Base-by-base conservation (phyloP, 2,888 invertebrate genomes). In the Patella ulyssiponensis region DNA sequence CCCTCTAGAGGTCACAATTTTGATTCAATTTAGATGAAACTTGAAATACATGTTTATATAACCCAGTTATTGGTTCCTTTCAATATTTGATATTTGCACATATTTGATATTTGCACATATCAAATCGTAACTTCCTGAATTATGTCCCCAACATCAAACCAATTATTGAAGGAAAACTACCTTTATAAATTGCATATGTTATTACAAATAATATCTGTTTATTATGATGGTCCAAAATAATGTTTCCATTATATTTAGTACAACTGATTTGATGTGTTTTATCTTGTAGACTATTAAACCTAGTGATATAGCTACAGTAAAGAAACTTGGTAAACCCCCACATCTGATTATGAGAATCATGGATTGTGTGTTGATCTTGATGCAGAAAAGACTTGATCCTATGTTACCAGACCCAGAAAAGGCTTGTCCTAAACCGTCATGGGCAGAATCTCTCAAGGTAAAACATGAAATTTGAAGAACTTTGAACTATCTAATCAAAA, bases 361-460 rank as follows among this genome's bases (percentile, higher is more conserved):
- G 91, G 91, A 91, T 82, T 88, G 88, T 85, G 90, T 88, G 56
- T 82, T 91, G 51, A 75, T 91, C 14, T 86, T 91, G 54, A 90
- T 91, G 83, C 89, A 90, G 81, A 88, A 86, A 79, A 88, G 73
- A 80, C n/a, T 91, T 5, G 90, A 91, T 71, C 71, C 83, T n/a
- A 85, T 88, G 1, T 81, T 81, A 86, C 94, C 95, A 3, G 98
- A 98, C 90, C 94, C 94, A 1, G 94, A 96, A 52, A 94, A 95
- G 2, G 94, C 95, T 1, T 97, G 97, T 90, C 86, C 88, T 14
- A 98, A 97, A 90, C 98, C 98, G 5, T 98, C 98, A 0, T 98
- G 98, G 98, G 94, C 95, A 2, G 98, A 98, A 92, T 97, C 98
- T 0, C 92, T 98, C 51, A 98, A 98, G 94, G 90, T 90, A 72